phyloP scores from a whole-genome alignment of 2,888 invertebrate genomes.

The Eucera pruinosa region DNA sequence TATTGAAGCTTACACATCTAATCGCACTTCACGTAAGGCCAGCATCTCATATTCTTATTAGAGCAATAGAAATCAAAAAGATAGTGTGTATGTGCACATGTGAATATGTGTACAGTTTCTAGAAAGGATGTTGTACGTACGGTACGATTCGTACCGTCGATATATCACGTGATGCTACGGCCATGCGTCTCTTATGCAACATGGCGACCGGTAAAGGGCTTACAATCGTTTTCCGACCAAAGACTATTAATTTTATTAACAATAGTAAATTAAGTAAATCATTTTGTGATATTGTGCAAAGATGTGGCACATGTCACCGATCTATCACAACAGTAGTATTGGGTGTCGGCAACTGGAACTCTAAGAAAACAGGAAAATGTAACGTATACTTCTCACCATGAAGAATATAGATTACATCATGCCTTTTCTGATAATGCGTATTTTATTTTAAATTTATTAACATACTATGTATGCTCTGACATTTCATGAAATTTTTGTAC shows the following conservation, averaged over 20 bases:
- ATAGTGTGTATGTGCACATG: no score
- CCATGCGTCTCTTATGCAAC: constrained; percentile 80
- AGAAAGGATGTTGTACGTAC: constrained; percentile 20
- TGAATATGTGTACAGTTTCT: constrained; percentile 28
- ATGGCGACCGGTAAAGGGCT: constrained; percentile 84
- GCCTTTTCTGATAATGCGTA: constrained; percentile 33
- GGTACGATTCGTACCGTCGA: no score
- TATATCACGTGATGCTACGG: constrained; percentile 50
- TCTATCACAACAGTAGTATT: constrained; percentile 67
- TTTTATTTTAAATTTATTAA: not conserved
- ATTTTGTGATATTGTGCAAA: constrained; percentile 67
- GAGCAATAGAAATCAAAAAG: no score
- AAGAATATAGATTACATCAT: constrained; percentile 78
- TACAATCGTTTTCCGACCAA: constrained; percentile 80
- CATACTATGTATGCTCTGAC: not conserved
- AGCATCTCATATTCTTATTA: no score
- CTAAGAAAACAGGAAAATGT: constrained; percentile 77
- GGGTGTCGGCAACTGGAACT: constrained; percentile 74
- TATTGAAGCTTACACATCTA: no score
- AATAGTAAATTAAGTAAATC: constrained; percentile 77
- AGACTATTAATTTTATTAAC: constrained; percentile 79
- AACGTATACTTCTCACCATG: constrained; percentile 59
- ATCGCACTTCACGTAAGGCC: no score
- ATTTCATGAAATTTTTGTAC: not conserved
- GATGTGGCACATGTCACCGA: constrained; percentile 72